Percentiles rank a stretch among this genome's conserved stretches.
Evolutionary conservation across 35 echinoderm and acorn worm species (phyloP).

Genomic region (Lytechinus pictus): DNA sequence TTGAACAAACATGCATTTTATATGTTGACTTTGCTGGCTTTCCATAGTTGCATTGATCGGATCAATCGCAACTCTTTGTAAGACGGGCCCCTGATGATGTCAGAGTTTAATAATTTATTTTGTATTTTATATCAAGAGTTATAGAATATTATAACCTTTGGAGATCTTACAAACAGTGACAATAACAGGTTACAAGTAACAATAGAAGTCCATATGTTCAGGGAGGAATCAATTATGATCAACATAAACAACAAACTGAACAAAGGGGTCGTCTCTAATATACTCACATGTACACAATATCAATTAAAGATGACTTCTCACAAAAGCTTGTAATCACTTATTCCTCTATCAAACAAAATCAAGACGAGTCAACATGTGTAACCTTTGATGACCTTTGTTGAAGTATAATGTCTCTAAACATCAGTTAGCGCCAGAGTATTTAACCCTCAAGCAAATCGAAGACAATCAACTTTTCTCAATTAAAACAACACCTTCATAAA

Average conservation of each 20-base stretch:
- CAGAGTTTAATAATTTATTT: too few species aligned
- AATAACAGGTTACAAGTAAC: too few species aligned
- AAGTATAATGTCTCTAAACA: not conserved
- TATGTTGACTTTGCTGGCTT: too few species aligned
- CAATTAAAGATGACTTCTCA: not conserved
- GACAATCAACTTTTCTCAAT: slow-evolving; percentile 11
- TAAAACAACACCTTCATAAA: not conserved
- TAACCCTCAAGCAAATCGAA: not conserved
- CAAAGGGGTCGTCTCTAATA: not conserved
- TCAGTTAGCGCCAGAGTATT: not conserved
- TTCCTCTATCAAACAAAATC: not conserved
- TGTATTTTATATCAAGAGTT: too few species aligned
- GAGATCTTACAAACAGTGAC: too few species aligned
- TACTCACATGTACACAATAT: not conserved
- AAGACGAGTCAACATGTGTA: not conserved
- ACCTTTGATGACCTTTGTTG: not conserved
- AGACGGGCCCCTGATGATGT: too few species aligned
- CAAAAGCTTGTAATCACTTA: not conserved
- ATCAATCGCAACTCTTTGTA: too few species aligned
- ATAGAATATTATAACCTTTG: too few species aligned
- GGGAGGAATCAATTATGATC: too few species aligned
- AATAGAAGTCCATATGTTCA: too few species aligned
- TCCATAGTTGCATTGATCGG: too few species aligned
- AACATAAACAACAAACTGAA: not conserved
- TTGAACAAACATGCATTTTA: too few species aligned